A percentile compares a stretch with the other conserved stretches of the same genome.
phyloP scores from a whole-genome alignment of 2,113 vertebrate genomes.

The Azemiops feae region DNA sequence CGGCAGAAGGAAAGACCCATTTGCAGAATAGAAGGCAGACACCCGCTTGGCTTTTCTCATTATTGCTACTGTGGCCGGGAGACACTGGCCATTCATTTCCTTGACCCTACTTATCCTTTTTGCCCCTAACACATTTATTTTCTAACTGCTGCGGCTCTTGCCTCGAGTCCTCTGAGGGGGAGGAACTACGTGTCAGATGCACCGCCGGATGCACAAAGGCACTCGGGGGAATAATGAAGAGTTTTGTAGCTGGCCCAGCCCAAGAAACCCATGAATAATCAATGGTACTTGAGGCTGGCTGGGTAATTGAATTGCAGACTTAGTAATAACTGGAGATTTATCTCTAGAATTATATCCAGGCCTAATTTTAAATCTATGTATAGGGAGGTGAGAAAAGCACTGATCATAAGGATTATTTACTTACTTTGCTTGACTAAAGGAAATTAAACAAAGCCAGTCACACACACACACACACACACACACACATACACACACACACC shows the following conservation, averaged over 20 bases:
- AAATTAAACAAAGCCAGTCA: slow-evolving; percentile 45
- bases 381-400: slow-evolving; percentile 42
- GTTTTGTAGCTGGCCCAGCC: slow-evolving; percentile 51
- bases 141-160: not conserved
- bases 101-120: not conserved
- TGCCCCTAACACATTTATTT: not conserved
- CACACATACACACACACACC: not conserved
- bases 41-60: not conserved
- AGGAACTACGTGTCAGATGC: slow-evolving; percentile 44
- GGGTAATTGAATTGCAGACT: slow-evolving; percentile 68
- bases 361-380: slow-evolving; percentile 53
- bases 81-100: not conserved
- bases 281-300: slow-evolving; percentile 60
- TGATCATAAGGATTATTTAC: slow-evolving; percentile 56
- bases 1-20: not conserved
- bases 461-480: slow-evolving; percentile 17
- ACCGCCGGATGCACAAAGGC: slow-evolving; percentile 44
- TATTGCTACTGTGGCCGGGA: not conserved
- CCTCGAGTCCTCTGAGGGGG: slow-evolving; percentile 12
- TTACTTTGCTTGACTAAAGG: slow-evolving; percentile 16
- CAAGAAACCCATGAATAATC: slow-evolving; percentile 70
- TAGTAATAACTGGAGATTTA: slow-evolving; percentile 61
- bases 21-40: not conserved
- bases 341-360: slow-evolving; percentile 51
- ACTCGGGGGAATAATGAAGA: slow-evolving; percentile 66